Conservation (phyloP, 2,113 vertebrate species). For the Cebidichthys violaceus region DNA sequence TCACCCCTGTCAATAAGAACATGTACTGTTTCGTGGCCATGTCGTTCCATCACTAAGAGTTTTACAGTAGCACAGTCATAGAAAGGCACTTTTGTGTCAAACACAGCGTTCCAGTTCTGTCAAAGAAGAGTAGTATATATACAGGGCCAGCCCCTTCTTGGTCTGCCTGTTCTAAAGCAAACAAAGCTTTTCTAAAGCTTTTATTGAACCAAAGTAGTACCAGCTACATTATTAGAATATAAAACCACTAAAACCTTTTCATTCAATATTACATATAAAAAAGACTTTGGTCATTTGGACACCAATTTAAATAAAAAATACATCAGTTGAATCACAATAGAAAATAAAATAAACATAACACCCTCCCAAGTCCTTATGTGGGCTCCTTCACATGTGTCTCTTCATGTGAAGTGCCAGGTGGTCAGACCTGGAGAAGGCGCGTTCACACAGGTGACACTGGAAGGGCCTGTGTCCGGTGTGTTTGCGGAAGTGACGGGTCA, state of each 20-base stretch:
- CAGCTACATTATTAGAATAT: conserved; percentile 89
- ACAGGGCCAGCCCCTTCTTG: conserved; percentile 83
- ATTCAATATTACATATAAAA: conserved; percentile 70
- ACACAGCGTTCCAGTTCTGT: conserved; percentile 82
- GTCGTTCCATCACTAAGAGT: conserved; percentile 65
- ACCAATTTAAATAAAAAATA: conserved; percentile 80
- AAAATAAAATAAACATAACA: conserved; percentile 40
- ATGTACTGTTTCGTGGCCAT: conserved; percentile 59
- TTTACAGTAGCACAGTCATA: conserved; percentile 81
- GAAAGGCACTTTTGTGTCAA: conserved; percentile 84
- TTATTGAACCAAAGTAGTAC: conserved; percentile 88
- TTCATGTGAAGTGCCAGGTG: conserved; percentile 99
- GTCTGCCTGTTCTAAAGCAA: conserved; percentile 76
- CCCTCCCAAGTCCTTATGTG: conserved; percentile 54
- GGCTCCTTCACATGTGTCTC: conserved; percentile 89
- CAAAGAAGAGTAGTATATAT: conserved; percentile 71
- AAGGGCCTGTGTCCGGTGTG: conserved; percentile 98
- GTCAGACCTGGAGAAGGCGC: conserved; percentile 96
- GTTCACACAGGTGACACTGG: conserved; percentile 98
- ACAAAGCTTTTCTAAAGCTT: conserved; percentile 82
- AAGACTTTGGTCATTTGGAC: conserved; percentile 74
- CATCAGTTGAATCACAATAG: conserved; percentile 68
- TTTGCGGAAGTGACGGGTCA: conserved; percentile 97
- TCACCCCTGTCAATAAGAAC: conserved; percentile 70
- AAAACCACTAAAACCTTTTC: conserved; percentile 76